Base-by-base conservation (phyloP, 37 sponge, comb jelly and placozoan genomes). In the Beroe forskalii region DNA sequence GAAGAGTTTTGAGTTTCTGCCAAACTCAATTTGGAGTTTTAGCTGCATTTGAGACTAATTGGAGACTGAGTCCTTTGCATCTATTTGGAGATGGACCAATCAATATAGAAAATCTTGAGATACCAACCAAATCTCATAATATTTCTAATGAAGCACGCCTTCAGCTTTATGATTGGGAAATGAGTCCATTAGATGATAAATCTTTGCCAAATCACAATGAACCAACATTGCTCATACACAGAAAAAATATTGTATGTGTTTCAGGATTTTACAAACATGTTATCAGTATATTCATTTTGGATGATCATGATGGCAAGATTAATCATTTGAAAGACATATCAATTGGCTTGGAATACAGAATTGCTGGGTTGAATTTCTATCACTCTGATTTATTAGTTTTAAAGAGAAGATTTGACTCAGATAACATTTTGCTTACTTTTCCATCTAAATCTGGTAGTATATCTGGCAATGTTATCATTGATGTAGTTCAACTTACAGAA, bases 181-280 rank as follows among this genome's bases (percentile, higher is more conserved):
- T 69, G 72, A 20, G 12, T 32, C 72, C 32, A 20, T 9, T 69
- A 2, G 72, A 69, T 69, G 72, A 69, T 37, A 69, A 69, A 33
- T 32, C 27, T 35, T 32, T 69, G 1, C 72, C 72, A 32, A 32
- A 37, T 28, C 35, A 69, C 39, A 69, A 69, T 69, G 72, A 69
- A 35, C 72, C 72, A 1, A 69, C 72, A 32, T 32, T 69, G 27
- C 72, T 69, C 17, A 32, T 69, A 32, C 33, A 69, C 1, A 69
- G 39, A 35, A 2, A 32, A 31, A 69, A 69, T 36, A 37, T 69
- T 2, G 72, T 69, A 33, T 69, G 72, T 69, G 72, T 69, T 31
- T 69, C 72, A 69, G 72, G 72, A 69, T 69, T 69, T 69, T 69
- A 69, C 72, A 69, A 69, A 37, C 72, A 69, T 69, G 72, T 69